A percentile compares a stretch with the other conserved stretches of the same genome.
Conservation (phyloP, 2,113 vertebrate genomes). For the Cathartes aura region DNA sequence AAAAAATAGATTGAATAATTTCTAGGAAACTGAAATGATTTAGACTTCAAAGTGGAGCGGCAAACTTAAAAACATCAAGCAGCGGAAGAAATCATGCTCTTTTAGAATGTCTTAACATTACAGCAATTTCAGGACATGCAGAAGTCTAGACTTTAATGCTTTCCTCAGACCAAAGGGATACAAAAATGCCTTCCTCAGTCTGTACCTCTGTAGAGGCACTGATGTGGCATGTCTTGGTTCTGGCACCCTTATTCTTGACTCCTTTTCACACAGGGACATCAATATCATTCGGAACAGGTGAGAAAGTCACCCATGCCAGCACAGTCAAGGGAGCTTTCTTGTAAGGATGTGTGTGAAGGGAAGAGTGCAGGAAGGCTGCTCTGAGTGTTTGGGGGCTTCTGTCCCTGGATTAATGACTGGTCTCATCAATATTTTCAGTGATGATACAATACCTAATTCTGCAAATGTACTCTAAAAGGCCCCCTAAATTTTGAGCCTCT, state of each 20-base stretch:
- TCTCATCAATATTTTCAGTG: background rate
- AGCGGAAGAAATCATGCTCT: background rate
- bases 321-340: background rate
- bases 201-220: background rate
- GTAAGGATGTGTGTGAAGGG: background rate
- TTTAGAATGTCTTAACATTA: background rate
- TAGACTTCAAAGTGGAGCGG: background rate
- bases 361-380: background rate
- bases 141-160: background rate
- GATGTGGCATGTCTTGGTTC: background rate
- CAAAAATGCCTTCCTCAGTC: background rate
- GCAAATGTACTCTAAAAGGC: background rate
- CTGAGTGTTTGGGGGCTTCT: background rate
- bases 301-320: background rate
- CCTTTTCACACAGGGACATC: background rate
- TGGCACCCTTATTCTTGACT: background rate
- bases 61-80: background rate
- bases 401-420: background rate
- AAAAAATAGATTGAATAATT: background rate
- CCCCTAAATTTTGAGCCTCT: background rate
- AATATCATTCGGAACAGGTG: background rate
- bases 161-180: background rate
- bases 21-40: background rate
- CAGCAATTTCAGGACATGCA: background rate
- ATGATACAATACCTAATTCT: background rate